Base-by-base conservation (phyloP, 2,797 vertebrate genomes). In the Sebastes hopkinsi region DNA sequence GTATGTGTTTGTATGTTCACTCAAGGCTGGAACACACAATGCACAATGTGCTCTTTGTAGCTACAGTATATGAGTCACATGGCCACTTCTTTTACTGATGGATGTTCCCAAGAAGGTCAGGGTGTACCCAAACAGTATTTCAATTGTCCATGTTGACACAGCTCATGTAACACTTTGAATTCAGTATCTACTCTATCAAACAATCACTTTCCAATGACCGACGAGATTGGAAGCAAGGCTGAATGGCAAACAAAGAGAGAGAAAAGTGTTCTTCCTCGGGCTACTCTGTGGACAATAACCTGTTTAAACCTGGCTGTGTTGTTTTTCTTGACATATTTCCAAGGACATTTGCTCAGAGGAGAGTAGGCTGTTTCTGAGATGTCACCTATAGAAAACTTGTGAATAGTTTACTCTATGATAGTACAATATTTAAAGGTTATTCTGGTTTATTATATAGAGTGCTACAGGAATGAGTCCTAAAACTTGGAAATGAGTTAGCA, bases 41-140 rank as follows among this genome's bases (percentile, higher is more conserved):
- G 22, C 18, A 30, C 34, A 59, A 12, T 16, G 16, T 56, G n/a
- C 22, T 16, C 55, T 58, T 42, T 61, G 22, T 50, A 16, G 34
- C 10, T 10, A 52, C 50, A 52, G 50, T 52, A 16, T 25, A 27
- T 72, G 64, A 73, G 34, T 72, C 54, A 62, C 62, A 42, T 30
- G 55, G 14, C 6, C 5, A 16, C 29, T 55, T 78, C 58, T 36
- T 65, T 22, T 11, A 38, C 65, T 27, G 4, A 61, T 13, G 32
- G 30, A 54, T 22, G 65, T 69, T 73, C 60, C 58, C 42, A 64
- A n/a, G 69, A 77, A 77, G 77, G 86, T 74, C 79, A 74, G 22
- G 16, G 18, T 72, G 69, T 71, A 62, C 25, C 56, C 22, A 76
- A 42, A 67, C 52, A 60, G 13, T 36, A 52, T 65, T 65, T 68